Evolutionary conservation across 1,140 invertebrate genomes (phyloP).

Genomic region (Branchinecta lindahli): DNA sequence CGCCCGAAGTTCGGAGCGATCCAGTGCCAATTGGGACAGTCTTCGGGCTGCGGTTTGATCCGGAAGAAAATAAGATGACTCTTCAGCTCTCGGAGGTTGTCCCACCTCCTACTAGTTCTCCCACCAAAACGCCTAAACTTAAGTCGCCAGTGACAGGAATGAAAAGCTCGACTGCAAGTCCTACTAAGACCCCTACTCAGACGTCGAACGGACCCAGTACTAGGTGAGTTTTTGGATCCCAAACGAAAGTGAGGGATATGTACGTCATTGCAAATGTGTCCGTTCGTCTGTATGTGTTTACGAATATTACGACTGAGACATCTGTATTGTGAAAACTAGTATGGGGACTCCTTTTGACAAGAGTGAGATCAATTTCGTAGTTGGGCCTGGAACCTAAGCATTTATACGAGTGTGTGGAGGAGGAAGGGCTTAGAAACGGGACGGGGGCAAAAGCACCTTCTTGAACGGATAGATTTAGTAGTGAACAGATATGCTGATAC

Average conservation of each 20-base stretch:
- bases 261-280: not conserved
- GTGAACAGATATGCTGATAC: too few species aligned
- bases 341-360: too few species aligned
- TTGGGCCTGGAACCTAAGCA: too few species aligned
- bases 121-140: not conserved
- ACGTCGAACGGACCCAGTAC: not conserved
- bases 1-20: constrained; percentile 25
- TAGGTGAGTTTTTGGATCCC: not conserved
- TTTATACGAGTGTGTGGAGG: too few species aligned
- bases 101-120: not conserved
- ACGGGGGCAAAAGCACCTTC: too few species aligned
- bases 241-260: not conserved
- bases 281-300: too few species aligned
- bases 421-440: too few species aligned
- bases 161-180: not conserved
- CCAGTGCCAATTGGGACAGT: constrained; percentile 16
- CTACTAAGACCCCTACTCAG: constrained; percentile 8
- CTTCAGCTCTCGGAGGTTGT: constrained; percentile 17
- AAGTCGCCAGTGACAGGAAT: not conserved
- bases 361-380: too few species aligned
- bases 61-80: constrained; percentile 24
- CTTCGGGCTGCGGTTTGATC: constrained; percentile 22
- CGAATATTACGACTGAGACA: too few species aligned
- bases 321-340: too few species aligned
- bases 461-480: too few species aligned